Evolutionary conservation across 2,113 vertebrate species (phyloP), one percentile per base, ranked within the genome.

Genomic region (Actinemys pallida): DNA sequence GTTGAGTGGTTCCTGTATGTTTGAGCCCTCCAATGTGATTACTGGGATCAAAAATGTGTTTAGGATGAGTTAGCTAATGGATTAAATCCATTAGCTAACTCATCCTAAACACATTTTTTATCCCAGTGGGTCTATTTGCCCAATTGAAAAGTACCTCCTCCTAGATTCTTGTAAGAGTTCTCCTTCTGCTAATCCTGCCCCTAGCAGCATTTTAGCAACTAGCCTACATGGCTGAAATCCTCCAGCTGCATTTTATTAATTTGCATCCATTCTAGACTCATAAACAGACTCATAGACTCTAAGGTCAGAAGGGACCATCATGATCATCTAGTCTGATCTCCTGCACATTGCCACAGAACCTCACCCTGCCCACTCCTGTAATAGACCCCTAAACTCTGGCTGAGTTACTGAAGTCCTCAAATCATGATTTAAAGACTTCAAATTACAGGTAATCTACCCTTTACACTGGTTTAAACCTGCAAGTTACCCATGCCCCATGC

Each of bases 61-160:
- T 94, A 86, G 72, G 95, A 92, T 72, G 72, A 84, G n/a, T 88
- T 91, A 92, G 81, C 31, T 93, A 94, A 95, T 39, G 24, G 57
- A 24, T 88, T 53, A 8, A 47, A 47, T 47, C 16, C 53, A 19
- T 53, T 53, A 19, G 16, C 53, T 53, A 53, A 53, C 53, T 53
- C 53, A 53, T 53, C 17, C 53, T 53, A 53, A 53, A 53, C 53
- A 20, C 53, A 53, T 53, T 53, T 19, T 53, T 53, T 6, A 53
- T 53, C 53, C 53, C 19, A 20, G 7, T 20, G 53, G 17, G 19
- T 53, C 53, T 53, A 20, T 53, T 53, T 53, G 53, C 53, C 53
- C 53, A 91, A 83, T 14, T 86, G 39, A 90, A 42, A n/a, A 88
- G n/a, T 69, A 62, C 78, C 62, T 82, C 52, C 94, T 83, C 86